Base-by-base conservation (phyloP, 2,797 vertebrate species). In the Rhinatrema bivittatum region DNA sequence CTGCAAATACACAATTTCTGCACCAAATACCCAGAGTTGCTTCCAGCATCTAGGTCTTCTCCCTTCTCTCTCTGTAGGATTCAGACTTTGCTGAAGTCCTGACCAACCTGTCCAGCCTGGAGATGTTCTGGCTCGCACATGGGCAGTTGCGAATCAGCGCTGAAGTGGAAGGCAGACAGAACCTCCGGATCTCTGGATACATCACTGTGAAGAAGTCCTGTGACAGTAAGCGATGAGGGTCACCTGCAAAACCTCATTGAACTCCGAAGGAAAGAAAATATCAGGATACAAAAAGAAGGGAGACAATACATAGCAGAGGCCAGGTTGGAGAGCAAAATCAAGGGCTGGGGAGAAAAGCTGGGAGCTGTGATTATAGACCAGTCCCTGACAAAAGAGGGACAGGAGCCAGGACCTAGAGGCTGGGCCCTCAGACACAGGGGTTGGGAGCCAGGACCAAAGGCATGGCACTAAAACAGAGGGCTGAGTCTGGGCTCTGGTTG, bases 31-130 rank as follows among this genome's bases (percentile, higher is more conserved):
- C n/a, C n/a, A n/a, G n/a, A n/a, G n/a, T n/a, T n/a, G n/a, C n/a
- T n/a, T n/a, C n/a, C n/a, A n/a, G n/a, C n/a, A n/a, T n/a, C n/a
- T n/a, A n/a, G n/a, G n/a, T n/a, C n/a, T n/a, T n/a, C n/a, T n/a
- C n/a, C n/a, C n/a, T 24, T 14, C 33, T 35, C 8, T 50, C 12
- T 14, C 2, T 17, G 16, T 56, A 98, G 95, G 91, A 93, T 45
- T 78, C 88, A 0, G 92, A 95, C 47, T 95, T 98, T 0, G 94
- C 93, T 0, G 95, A 98, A 71, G 93, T 97, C 51, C 79, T 98
- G 67, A 84, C 82, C 0, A 87, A 90, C 35, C 76, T 98, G 45
- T 91, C 89, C 15, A 76, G 79, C 51, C 86, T 60, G 0, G 95
- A 97, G 56, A 80, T 97, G 61, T 87, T 89, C 58, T 93, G 91